A percentile compares a stretch with the other conserved stretches of the same genome.
Conservation (phyloP, 2,113 vertebrate genomes). For the Carassius carassius region DNA sequence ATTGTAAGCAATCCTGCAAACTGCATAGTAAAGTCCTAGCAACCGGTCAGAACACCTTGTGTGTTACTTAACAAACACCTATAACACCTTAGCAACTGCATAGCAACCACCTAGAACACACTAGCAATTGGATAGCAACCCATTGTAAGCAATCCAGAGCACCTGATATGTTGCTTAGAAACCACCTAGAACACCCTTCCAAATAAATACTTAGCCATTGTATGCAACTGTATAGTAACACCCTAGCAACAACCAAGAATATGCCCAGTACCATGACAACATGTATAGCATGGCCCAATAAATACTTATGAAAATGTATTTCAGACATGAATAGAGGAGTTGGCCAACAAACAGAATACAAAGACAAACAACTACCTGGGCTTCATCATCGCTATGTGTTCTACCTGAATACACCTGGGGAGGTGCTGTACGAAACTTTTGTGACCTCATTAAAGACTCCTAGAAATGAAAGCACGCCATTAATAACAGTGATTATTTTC, state of each 20-base stretch:
- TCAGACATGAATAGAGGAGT: background rate
- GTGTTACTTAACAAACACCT: too few relatives aligned
- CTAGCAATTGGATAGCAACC: background rate
- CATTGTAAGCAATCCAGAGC: background rate
- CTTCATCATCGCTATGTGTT: background rate
- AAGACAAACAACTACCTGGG: background rate
- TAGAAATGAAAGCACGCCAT: conserved; percentile 11
- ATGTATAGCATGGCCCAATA: background rate
- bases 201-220: background rate
- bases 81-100: too few relatives aligned
- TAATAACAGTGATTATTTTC: conserved; percentile 57
- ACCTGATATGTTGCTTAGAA: background rate
- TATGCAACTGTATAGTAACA: background rate
- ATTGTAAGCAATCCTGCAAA: background rate
- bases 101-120: background rate
- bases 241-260: background rate
- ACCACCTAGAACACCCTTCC: background rate
- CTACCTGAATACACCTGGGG: conserved; percentile 18
- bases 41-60: background rate
- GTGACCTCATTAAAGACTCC: conserved; percentile 43
- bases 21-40: background rate
- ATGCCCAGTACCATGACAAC: background rate
- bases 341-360: background rate
- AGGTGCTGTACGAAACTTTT: background rate
- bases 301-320: background rate